Evolutionary conservation across 2,113 vertebrate genomes (phyloP), one percentile per base, ranked within the genome.

Genomic region (Ammodytes dubius): DNA sequence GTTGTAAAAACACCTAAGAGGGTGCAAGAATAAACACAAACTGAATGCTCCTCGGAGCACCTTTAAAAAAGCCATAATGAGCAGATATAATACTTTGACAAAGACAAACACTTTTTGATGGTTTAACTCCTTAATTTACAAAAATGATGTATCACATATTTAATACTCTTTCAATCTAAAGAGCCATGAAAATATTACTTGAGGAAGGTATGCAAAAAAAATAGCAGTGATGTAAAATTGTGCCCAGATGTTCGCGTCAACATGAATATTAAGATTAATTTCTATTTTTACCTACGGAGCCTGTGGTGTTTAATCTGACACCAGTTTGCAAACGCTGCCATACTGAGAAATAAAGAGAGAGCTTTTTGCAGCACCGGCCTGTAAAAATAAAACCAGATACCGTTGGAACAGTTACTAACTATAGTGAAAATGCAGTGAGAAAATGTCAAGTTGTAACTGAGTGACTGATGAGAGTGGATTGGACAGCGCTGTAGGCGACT

Each of bases 221-320:
- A 57, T 7, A 10, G 74, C 54, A 35, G 37, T 59, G 9, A 45
- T 52, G n/a, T 35, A 45, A 53, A 77, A 77, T 60, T 14, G n/a
- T 14, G n/a, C 6, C 8, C 69, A 66, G 60, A 19, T 80, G 52
- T 70, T 64, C 17, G 2, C 8, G 13, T 5, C 35, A 53, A 5
- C 46, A 68, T 39, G 54, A 67, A 74, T n/a, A 50, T 2, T 2
- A 60, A 78, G 0, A 7, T 68, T 35, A 15, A 49, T 73, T 56
- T 49, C 17, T 40, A 7, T 53, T 57, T 64, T 45, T 9, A 2
- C 0, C 17, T 15, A 45, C 17, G 65, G 19, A 50, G 35, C 45
- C 35, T 13, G 7, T 17, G 3, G 11, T 14, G 42, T 10, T 17
- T 2, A 14, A 14, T 42, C 15, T 52, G 6, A 27, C 27, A 27